These are phyloP conservation scores for Apotomis capreana DNA, from an alignment of 2,888 invertebrate genomes.

Conservation along the genomic window DNA sequence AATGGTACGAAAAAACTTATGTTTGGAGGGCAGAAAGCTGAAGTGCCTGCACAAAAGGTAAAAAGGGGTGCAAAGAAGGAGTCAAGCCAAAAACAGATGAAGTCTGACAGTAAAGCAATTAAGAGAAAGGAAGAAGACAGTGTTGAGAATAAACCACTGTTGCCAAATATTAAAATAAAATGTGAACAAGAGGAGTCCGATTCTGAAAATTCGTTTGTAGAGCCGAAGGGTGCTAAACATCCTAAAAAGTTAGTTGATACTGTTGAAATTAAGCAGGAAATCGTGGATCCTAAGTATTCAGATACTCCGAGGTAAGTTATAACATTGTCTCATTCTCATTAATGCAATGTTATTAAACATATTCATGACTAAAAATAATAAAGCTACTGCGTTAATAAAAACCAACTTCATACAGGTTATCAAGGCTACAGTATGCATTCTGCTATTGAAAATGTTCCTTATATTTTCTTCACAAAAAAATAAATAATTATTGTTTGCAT, in stretches of 20 bases:
- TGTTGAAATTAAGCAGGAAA: conserved; percentile 71
- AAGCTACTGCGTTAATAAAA: too few species aligned
- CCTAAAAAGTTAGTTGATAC: conserved; percentile 67
- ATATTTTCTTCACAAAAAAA: too few species aligned
- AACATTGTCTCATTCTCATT: background rate
- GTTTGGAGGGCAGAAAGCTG: conserved; percentile 74
- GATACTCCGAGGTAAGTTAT: conserved; percentile 60
- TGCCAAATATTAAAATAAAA: conserved; percentile 76
- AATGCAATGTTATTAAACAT: too few species aligned
- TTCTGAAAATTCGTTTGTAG: conserved; percentile 79
- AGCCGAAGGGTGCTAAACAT: conserved; percentile 72
- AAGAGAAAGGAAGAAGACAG: conserved; percentile 70
- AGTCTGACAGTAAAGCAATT: conserved; percentile 54
- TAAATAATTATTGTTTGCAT: too few species aligned
- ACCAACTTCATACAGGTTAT: too few species aligned
- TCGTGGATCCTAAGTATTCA: conserved; percentile 62
- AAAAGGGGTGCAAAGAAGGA: conserved; percentile 70
- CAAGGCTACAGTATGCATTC: too few species aligned
- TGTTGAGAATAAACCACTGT: conserved; percentile 65
- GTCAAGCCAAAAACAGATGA: conserved; percentile 55
- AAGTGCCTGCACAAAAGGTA: conserved; percentile 63
- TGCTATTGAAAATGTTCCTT: too few species aligned
- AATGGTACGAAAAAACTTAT: conserved; percentile 80
- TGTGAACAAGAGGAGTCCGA: conserved; percentile 74
- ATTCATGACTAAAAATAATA: too few species aligned